Base-by-base conservation (phyloP, 2,113 vertebrate genomes). In the Zapus hudsonius region DNA sequence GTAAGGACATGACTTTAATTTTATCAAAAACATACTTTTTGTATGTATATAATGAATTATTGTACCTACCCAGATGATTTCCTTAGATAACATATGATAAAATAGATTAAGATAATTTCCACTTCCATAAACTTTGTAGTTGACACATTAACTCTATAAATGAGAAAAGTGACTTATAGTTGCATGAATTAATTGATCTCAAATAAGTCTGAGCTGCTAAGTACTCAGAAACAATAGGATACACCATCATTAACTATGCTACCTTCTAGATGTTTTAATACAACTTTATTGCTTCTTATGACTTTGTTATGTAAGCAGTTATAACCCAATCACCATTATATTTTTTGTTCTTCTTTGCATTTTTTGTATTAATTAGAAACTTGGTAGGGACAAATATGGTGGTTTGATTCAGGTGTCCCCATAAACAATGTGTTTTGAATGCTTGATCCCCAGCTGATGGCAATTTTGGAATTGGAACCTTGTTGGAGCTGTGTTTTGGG, bases 21-120 rank as follows among this genome's bases (percentile, higher is more conserved):
- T 89, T 27, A 69, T 90, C 33, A 82, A 87, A 91, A 82, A 27
- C 44, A 94, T 95, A 73, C 74, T 94, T 94, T 89, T n/a, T n/a
- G n/a, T n/a, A n/a, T 95, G 33, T 20, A n/a, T 38, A 36, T 82
- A 94, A 89, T 92, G 44, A 93, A 81, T 95, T 85, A 74, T 61
- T 91, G 12, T 89, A 69, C n/a, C 87, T 55, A 78, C n/a, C 42
- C 57, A 84, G 57, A 79, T 95, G 81, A 11, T 78, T 70, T 44
- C 55, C 44, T 91, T 31, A 94, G 73, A 70, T 81, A n/a, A n/a
- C n/a, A 74, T 44, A 36, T 29, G 74, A 89, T 40, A 44, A 72
- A 89, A 75, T 33, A 66, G 80, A 67, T 55, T 69, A 84, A 94
- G 20, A 86, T 27, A n/a, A 40, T 73, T 76, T 69, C 85, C 93